Percentiles rank a stretch among this genome's conserved stretches.
These are phyloP conservation scores for Plusia festucae DNA, from an alignment of 2,888 invertebrate species.

Conservation along the genomic window DNA sequence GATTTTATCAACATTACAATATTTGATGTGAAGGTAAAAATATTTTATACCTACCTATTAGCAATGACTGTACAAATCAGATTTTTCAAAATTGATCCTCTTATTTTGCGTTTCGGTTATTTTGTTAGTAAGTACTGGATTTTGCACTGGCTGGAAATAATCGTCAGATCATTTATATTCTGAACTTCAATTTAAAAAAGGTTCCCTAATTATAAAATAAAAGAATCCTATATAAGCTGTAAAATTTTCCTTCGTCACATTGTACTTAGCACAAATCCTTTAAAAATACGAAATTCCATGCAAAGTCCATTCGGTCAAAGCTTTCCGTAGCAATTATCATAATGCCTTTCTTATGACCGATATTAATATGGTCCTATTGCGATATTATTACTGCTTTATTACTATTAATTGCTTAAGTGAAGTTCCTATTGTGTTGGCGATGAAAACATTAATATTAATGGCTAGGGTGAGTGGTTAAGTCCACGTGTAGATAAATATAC, in stretches of 20 bases:
- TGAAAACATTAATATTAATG: slow-evolving; percentile 5
- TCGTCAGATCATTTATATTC: neutral
- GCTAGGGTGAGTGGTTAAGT: neutral
- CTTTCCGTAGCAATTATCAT: slow-evolving; percentile 22
- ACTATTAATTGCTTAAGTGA: slow-evolving; percentile 5
- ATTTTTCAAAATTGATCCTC: too few species aligned
- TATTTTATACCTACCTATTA: too few species aligned
- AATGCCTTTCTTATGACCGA: slow-evolving; percentile 19
- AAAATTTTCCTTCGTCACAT: neutral
- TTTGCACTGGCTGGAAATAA: too few species aligned
- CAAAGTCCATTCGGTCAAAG: neutral
- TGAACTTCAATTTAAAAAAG: neutral
- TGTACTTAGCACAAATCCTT: neutral
- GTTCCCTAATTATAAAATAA: neutral
- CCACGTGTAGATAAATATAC: neutral
- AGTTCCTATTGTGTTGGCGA: slow-evolving; percentile 14
- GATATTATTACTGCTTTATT: neutral
- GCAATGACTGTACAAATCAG: too few species aligned
- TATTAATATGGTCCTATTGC: slow-evolving; percentile 16
- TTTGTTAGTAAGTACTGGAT: too few species aligned
- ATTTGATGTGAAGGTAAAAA: neutral
- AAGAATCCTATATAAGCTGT: too few species aligned
- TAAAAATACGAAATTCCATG: neutral
- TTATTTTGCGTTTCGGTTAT: too few species aligned
- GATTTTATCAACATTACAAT: neutral